Conservation (phyloP, 37 sponge, comb jelly and placozoan species). For the Haliclona indistincta region DNA sequence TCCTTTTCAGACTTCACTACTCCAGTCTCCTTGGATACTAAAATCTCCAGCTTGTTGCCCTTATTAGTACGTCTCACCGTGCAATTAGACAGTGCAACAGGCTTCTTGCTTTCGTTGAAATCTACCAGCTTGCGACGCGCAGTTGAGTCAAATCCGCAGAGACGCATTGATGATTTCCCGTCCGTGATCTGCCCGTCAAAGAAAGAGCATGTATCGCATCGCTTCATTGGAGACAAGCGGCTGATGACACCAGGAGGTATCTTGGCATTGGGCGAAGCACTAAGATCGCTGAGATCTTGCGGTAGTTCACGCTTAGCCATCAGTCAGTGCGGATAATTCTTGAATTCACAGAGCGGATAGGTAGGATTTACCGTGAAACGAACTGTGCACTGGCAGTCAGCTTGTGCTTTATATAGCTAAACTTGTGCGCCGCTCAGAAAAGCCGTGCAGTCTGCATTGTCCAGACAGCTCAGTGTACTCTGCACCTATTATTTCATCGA, state of each 20-base stretch:
- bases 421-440: no score
- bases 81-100: not conserved
- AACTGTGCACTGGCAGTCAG: no score
- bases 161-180: not conserved
- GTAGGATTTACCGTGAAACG: no score
- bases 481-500: no score
- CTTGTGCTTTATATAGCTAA: no score
- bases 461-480: no score
- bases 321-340: no score
- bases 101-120: not conserved
- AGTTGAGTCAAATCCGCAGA: not conserved
- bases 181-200: slow-evolving; percentile 1
- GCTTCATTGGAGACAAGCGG: not conserved
- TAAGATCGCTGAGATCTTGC: no score
- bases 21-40: not conserved
- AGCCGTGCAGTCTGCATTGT: no score
- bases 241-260: not conserved
- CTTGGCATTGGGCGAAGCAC: not conserved
- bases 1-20: not conserved
- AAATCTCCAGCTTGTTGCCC: not conserved
- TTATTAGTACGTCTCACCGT: not conserved
- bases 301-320: no score
- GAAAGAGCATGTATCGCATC: no score
- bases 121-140: not conserved
- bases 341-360: no score